A percentile compares a stretch with the other conserved stretches of the same genome.
phyloP scores from a whole-genome alignment of 2,888 invertebrate genomes.

The Pseudanteris insignis region DNA sequence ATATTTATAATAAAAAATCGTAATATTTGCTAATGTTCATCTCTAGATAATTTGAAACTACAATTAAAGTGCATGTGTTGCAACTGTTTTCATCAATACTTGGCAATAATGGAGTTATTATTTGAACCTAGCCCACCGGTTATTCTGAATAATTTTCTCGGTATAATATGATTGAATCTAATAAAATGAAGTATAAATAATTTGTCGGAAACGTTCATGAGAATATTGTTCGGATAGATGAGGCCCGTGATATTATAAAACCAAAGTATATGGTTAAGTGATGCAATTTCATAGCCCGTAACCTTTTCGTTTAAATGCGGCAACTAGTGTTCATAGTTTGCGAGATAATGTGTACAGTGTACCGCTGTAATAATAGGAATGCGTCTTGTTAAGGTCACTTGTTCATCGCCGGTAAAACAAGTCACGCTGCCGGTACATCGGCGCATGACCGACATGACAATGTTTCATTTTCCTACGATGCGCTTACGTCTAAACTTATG shows the following conservation, averaged over 20 bases:
- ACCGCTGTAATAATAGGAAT: conserved; percentile 52
- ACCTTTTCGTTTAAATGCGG: conserved; percentile 57
- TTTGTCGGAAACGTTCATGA: conserved; percentile 8
- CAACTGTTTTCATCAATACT: no score
- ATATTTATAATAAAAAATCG: no score
- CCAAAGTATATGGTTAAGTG: conserved; percentile 47
- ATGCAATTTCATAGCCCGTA: conserved; percentile 59
- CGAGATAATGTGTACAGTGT: conserved; percentile 45
- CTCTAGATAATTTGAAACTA: no score
- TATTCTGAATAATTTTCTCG: no score
- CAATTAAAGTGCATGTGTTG: no score
- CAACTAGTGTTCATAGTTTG: conserved; percentile 21
- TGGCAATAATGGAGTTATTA: no score
- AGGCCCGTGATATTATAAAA: conserved; percentile 27
- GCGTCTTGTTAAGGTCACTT: conserved; percentile 58
- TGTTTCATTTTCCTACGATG: conserved; percentile 35
- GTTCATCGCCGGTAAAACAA: conserved; percentile 54
- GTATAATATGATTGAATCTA: no score
- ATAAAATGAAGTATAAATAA: no score
- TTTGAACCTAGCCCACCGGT: no score
- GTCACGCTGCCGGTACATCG: conserved; percentile 51
- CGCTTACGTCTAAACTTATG: conserved; percentile 3
- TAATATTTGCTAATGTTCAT: no score
- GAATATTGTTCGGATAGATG: conserved; percentile 4
- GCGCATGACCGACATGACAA: conserved; percentile 54